These are phyloP conservation scores for Psittacula derbiana DNA, from an alignment of 2,797 vertebrate genomes.

Conservation along the genomic window DNA sequence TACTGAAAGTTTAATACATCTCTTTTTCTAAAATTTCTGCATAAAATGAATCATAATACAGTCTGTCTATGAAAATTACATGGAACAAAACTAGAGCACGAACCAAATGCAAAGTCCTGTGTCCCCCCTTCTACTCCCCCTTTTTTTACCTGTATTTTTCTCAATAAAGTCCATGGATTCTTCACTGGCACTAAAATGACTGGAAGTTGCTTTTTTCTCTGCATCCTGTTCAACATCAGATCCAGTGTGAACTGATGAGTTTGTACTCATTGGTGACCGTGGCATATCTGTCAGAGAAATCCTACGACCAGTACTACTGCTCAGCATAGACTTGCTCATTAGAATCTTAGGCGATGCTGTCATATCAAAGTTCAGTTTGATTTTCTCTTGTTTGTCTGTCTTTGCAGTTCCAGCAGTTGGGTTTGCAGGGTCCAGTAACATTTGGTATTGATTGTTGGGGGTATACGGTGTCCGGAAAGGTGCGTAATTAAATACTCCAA, in stretches of 20 bases:
- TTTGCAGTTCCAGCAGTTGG: slow-evolving; percentile 90
- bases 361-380: slow-evolving; percentile 96
- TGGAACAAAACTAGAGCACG: not conserved
- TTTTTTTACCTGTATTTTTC: slow-evolving; percentile 79
- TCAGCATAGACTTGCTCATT: slow-evolving; percentile 87
- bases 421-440: slow-evolving; percentile 92
- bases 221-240: slow-evolving; percentile 93
- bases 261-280: slow-evolving; percentile 97
- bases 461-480: slow-evolving; percentile 98
- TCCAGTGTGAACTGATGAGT: slow-evolving; percentile 96
- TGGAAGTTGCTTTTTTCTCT: slow-evolving; percentile 88
- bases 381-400: slow-evolving; percentile 91
- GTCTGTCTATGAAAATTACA: not conserved
- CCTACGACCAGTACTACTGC: slow-evolving; percentile 83
- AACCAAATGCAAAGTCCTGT: not conserved
- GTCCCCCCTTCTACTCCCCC: not conserved
- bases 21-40: not conserved
- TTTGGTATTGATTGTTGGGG: slow-evolving; percentile 96
- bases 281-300: slow-evolving; percentile 95
- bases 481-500: slow-evolving; percentile 96
- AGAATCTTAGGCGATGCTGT: slow-evolving; percentile 95
- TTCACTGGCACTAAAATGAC: slow-evolving; percentile 94
- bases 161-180: slow-evolving; percentile 97
- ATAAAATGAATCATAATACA: not conserved
- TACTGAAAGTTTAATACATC: not conserved